phyloP scores from a whole-genome alignment of 1,140 invertebrate genomes.

The Megathymus violae region DNA sequence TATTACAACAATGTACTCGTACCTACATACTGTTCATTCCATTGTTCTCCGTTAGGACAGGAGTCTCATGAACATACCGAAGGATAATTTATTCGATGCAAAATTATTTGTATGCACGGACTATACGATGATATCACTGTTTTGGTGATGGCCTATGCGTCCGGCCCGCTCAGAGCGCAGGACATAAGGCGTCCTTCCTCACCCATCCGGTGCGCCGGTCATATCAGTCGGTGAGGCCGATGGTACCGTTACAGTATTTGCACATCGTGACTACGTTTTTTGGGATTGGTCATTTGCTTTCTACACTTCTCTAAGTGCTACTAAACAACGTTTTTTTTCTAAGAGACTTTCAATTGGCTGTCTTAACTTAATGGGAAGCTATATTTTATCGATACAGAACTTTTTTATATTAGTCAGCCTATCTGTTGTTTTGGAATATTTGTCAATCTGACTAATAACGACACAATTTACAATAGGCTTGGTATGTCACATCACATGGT shows the following conservation, averaged over 20 bases:
- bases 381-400: no score
- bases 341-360: no score
- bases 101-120: slow-evolving; percentile 61
- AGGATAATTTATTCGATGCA: slow-evolving; percentile 39
- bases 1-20: slow-evolving; percentile 11
- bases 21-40: slow-evolving; percentile 6
- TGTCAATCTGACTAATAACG: no score
- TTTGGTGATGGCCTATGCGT: slow-evolving; percentile 65
- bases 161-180: slow-evolving; percentile 49
- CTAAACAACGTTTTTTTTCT: slow-evolving; percentile 43
- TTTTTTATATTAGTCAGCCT: no score
- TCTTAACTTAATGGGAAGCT: neutral
- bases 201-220: slow-evolving; percentile 55
- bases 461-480: no score
- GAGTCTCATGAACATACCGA: slow-evolving; percentile 12
- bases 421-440: no score
- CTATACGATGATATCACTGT: slow-evolving; percentile 64
- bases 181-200: slow-evolving; percentile 67
- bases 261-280: slow-evolving; percentile 62
- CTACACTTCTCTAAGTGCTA: slow-evolving; percentile 46
- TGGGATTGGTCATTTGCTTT: slow-evolving; percentile 46
- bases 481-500: no score
- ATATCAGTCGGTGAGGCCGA: slow-evolving; percentile 47
- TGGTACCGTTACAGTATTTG: slow-evolving; percentile 67
- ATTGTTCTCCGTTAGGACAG: slow-evolving; percentile 26